Percentiles rank a stretch among this genome's conserved stretches.
Evolutionary conservation across 2,888 invertebrate genomes (phyloP).

Genomic region (Argyresthia albistria): DNA sequence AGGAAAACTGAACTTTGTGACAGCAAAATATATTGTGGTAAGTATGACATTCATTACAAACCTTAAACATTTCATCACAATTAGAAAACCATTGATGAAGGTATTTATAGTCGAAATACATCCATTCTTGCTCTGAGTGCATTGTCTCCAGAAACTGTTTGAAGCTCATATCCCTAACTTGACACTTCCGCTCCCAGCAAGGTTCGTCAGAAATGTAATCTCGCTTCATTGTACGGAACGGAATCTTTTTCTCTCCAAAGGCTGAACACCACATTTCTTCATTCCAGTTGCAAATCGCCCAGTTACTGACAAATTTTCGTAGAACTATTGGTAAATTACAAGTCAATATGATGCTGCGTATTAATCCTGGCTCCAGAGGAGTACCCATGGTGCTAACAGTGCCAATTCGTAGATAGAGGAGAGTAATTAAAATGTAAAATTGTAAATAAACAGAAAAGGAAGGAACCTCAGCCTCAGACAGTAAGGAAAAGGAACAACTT

Average conservation of each 20-base stretch:
- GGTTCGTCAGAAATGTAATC: conserved; percentile 66
- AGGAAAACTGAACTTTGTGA: too few relatives aligned
- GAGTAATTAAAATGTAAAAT: too few relatives aligned
- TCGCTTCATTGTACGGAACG: conserved; percentile 66
- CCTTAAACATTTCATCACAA: conserved; percentile 71
- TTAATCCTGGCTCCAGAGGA: not conserved
- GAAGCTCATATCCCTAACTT: conserved; percentile 72
- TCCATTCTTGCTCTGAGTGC: conserved; percentile 70
- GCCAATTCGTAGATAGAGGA: too few relatives aligned
- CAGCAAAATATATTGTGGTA: too few relatives aligned
- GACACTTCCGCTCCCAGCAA: conserved; percentile 85
- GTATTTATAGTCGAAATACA: conserved; percentile 90
- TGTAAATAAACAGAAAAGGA: too few relatives aligned
- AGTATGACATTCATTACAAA: conserved; percentile 25
- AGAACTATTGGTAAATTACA: conserved; percentile 62
- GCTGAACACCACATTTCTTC: conserved; percentile 72
- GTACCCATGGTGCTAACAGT: too few relatives aligned
- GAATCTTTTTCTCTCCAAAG: conserved; percentile 68
- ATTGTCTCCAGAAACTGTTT: conserved; percentile 70
- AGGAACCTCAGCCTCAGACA: too few relatives aligned
- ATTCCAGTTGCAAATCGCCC: conserved; percentile 74
- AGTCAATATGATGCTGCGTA: not conserved
- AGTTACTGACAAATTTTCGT: conserved; percentile 61
- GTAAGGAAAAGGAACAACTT: too few relatives aligned
- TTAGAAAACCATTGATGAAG: conserved; percentile 78